Base-by-base conservation (phyloP, 2,888 invertebrate species). In the Caenorhabditis imperialis region DNA sequence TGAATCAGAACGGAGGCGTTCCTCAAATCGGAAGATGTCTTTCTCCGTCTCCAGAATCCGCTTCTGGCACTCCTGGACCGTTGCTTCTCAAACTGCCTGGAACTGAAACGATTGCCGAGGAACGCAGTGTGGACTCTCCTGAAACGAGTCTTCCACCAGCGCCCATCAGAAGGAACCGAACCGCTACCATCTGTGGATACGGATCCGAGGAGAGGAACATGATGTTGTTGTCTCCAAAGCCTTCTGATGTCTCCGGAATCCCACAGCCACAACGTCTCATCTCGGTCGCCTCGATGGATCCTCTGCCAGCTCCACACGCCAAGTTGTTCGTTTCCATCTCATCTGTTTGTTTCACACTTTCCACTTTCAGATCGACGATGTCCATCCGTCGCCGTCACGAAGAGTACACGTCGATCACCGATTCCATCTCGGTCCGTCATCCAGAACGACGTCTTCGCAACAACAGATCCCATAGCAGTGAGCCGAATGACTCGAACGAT, bases 401-500 rank as follows among this genome's bases (percentile, higher is more conserved):
- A 48, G 86, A 86, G 74, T 86, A 86, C 76, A 86, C 86, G 7
- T 82, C 84, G 16, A 86, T 86, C 75, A 86, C 86, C 5, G 86
- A 86, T 67, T 74, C 82, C 25, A 86, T 86, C 62, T 65, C 76
- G 8, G 58, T 85, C 42, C 75, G 78, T 30, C 35, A 57, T 23
- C 60, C 63, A 23, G 69, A 77, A 37, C 44, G 61, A 63, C 27
- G 73, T 61, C 69, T 38, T 60, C 78, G 54, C 74, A 79, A 50
- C 18, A 78, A 48, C 25, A 55, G 75, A 27, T 75, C 75, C 50
- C 40, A 75, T 33, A 75, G 75, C 45, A 71, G 70, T 48, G 75
- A 70, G 2, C 67, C 61, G 40, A 44, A 58, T 16, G 74, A 67
- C 20, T 67, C 74, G 16, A 44, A 54, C 4, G 67, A 67, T 37